Evolutionary conservation across 2,113 vertebrate genomes (phyloP).

Genomic region (Piaya cayana): DNA sequence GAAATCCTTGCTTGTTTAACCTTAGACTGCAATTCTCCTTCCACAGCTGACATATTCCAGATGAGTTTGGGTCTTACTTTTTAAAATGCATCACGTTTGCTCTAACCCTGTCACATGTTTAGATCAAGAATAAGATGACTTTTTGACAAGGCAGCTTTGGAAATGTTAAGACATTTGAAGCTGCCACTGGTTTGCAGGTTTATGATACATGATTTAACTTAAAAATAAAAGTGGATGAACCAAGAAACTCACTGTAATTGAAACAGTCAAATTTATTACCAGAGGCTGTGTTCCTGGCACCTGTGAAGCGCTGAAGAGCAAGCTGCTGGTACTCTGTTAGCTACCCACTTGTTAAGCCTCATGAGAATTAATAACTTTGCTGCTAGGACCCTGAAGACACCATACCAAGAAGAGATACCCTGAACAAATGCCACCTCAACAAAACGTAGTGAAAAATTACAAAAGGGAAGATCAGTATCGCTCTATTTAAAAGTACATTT

Average conservation of each 20-base stretch:
- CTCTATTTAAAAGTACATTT: neutral
- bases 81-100: neutral
- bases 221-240: conserved; percentile 44
- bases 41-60: conserved; percentile 33
- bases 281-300: neutral
- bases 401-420: neutral
- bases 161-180: conserved; percentile 51
- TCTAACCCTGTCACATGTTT: conserved; percentile 23
- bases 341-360: neutral
- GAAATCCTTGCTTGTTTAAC: conserved; percentile 62
- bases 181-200: neutral
- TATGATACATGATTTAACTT: conserved; percentile 27
- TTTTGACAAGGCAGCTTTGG: conserved; percentile 40
- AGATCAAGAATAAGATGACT: conserved; percentile 17
- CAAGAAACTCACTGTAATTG: conserved; percentile 29
- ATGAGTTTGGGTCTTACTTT: conserved; percentile 4
- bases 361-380: neutral
- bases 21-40: conserved; percentile 49
- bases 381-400: neutral
- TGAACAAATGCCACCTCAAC: neutral
- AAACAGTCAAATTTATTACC: conserved; percentile 45
- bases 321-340: neutral
- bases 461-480: neutral
- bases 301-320: neutral
- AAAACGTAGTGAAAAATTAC: neutral